A percentile compares a stretch with the other conserved stretches of the same genome.
phyloP scores from a whole-genome alignment of 2,797 vertebrate species.

The Parambassis ranga region DNA sequence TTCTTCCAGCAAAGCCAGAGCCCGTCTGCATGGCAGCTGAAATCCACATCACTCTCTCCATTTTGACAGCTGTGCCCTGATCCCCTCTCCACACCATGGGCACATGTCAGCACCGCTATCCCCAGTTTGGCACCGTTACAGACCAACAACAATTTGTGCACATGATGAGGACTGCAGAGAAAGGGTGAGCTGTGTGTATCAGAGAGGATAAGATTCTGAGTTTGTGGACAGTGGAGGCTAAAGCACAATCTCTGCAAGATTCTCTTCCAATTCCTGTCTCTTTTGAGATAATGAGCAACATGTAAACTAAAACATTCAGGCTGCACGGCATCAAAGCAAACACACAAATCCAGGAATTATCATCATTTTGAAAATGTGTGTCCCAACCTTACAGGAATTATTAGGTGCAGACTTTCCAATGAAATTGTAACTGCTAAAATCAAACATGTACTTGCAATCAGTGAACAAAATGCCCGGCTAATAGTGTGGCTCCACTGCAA shows the following conservation, averaged over 20 bases:
- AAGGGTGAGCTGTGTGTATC: background rate
- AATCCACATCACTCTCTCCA: conserved; percentile 22
- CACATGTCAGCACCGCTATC: conserved; percentile 33
- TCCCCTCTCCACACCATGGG: conserved; percentile 33
- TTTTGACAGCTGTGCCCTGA: conserved; percentile 57
- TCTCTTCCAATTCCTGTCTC: conserved; percentile 12
- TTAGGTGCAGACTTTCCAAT: too few species aligned
- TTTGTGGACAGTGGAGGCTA: background rate
- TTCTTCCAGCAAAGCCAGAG: conserved; percentile 20
- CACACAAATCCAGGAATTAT: conserved; percentile 12
- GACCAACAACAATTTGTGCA: conserved; percentile 22
- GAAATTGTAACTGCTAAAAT: background rate
- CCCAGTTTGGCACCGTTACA: conserved; percentile 39
- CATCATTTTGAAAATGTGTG: background rate
- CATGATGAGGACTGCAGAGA: conserved; percentile 10
- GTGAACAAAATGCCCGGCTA: background rate
- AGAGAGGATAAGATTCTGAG: conserved; percentile 32
- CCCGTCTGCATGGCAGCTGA: conserved; percentile 31
- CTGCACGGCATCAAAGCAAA: conserved; percentile 16
- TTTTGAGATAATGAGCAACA: conserved; percentile 47
- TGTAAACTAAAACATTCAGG: conserved; percentile 16
- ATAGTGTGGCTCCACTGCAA: background rate
- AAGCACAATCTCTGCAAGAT: conserved; percentile 27
- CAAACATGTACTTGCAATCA: background rate
- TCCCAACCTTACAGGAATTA: background rate